Conservation (phyloP, 2,888 invertebrate genomes). For the Rhogogaster chlorosoma region DNA sequence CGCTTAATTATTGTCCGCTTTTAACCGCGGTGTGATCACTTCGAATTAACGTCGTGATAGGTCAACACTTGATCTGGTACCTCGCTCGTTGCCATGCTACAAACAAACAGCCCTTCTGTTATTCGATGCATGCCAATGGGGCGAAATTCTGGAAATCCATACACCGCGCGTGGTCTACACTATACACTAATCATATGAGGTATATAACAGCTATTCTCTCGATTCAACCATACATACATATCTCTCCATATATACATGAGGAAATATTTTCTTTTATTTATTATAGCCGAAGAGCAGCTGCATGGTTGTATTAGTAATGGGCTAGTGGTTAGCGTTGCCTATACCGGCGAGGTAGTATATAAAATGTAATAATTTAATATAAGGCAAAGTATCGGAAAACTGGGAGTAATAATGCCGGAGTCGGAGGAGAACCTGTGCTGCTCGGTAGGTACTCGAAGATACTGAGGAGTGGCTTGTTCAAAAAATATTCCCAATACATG, state of each 20-base stretch:
- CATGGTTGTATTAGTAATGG: constrained; percentile 23
- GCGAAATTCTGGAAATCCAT: constrained; percentile 42
- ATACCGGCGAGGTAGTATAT: constrained; percentile 33
- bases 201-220: background rate
- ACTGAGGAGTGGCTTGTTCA: background rate
- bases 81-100: constrained; percentile 4
- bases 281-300: background rate
- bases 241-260: background rate
- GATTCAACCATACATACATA: background rate
- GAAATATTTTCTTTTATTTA: constrained; percentile 21
- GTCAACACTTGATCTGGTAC: constrained; percentile 59
- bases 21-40: constrained; percentile 64
- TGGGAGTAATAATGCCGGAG: constrained; percentile 64
- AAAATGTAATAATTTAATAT: constrained; percentile 67
- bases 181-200: background rate
- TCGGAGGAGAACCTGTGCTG: background rate
- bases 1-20: constrained; percentile 70
- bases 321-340: constrained; percentile 28
- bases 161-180: constrained; percentile 8
- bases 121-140: constrained; percentile 35
- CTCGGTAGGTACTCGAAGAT: background rate
- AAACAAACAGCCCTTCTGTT: constrained; percentile 41
- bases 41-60: constrained; percentile 63
- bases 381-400: constrained; percentile 67
- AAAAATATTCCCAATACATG: background rate